Evolutionary conservation across 1,140 invertebrate species (phyloP), one percentile per base, ranked within the genome.

Genomic region (Medauroidea extradentata): DNA sequence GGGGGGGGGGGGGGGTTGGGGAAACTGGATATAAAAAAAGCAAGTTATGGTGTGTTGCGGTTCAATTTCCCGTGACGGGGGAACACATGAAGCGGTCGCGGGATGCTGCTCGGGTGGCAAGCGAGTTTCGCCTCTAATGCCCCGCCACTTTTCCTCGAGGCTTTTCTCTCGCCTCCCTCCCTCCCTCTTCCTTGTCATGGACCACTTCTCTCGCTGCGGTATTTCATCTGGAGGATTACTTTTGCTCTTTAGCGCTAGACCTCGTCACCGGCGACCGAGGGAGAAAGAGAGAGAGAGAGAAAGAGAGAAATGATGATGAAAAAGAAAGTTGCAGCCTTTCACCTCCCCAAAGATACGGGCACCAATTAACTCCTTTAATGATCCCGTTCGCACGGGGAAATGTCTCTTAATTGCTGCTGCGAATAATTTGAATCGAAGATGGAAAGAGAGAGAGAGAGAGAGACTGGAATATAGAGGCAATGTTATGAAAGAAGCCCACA

Each of bases 11-110:
- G 2, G 25, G 49, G 43, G 16, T 3, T 51, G 49, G 2, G 49
- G 49, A 27, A 19, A 13, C 13, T n/a, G 2, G 49, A 27, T n/a
- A 51, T 19, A 29, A 29, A 51, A 51, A 29, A 9, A 13, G 19
- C 2, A 29, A n/a, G 8, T 24, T 29, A 51, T 25, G 38, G 38
- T 34, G 29, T 41, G 24, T 54, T 39, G 41, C 24, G 53, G 53
- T 54, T 41, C 53, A 54, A 54, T 54, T 54, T 54, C 53, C 53
- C 53, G 53, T 43, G 53, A 54, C 53, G 42, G 23, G 38, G 34
- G 24, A 24, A 43, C 16, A 54, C 53, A 42, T 42, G 34, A 43
- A 43, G 29, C 41, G 41, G 53, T 41, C 53, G 19, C 34, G 23
- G 38, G 23, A 54, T 54, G 41, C 23, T 23, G 41, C 9, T 43